Conservation (phyloP, 2,888 invertebrate genomes). For the Saturnia pavonia region DNA sequence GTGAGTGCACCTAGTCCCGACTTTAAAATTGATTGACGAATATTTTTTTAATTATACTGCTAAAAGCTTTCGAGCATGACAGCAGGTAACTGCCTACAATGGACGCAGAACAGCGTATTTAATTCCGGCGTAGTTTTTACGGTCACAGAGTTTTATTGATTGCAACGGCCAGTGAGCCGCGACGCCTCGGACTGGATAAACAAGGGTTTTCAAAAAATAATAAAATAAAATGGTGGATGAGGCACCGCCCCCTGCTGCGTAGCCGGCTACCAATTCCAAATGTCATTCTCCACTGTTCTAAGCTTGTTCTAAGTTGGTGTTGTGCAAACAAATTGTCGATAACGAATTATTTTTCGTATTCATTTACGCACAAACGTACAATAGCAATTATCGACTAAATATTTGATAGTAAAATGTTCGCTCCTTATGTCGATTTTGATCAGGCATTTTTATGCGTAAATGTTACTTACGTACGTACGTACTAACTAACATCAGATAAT, state of each 20-base stretch:
- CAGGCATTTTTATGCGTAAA: too few relatives aligned
- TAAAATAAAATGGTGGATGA: conserved; percentile 72
- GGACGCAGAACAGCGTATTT: conserved; percentile 54
- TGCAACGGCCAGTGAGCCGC: conserved; percentile 71
- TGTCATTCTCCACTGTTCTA: conserved; percentile 67
- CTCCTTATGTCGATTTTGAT: too few relatives aligned
- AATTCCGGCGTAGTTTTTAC: conserved; percentile 70
- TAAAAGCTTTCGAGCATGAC: conserved; percentile 41
- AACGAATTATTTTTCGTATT: conserved; percentile 31
- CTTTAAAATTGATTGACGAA: conserved; percentile 31
- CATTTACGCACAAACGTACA: neutral
- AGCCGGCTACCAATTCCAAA: conserved; percentile 75
- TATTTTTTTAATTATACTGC: conserved; percentile 57
- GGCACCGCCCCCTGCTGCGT: conserved; percentile 75
- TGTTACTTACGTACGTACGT: too few relatives aligned
- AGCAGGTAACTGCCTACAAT: conserved; percentile 42
- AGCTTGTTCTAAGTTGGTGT: conserved; percentile 39
- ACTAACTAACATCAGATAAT: too few relatives aligned
- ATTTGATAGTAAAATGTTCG: neutral
- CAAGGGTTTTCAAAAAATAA: conserved; percentile 71
- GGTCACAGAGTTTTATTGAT: conserved; percentile 77
- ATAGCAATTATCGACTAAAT: neutral
- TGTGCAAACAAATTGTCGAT: conserved; percentile 36
- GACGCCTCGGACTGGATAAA: conserved; percentile 74
- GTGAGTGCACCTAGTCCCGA: conserved; percentile 33